Percentiles rank a stretch among this genome's conserved stretches.
These are phyloP conservation scores for Enteromius viviparus DNA, from an alignment of 2,797 vertebrate genomes.

Conservation along the genomic window DNA sequence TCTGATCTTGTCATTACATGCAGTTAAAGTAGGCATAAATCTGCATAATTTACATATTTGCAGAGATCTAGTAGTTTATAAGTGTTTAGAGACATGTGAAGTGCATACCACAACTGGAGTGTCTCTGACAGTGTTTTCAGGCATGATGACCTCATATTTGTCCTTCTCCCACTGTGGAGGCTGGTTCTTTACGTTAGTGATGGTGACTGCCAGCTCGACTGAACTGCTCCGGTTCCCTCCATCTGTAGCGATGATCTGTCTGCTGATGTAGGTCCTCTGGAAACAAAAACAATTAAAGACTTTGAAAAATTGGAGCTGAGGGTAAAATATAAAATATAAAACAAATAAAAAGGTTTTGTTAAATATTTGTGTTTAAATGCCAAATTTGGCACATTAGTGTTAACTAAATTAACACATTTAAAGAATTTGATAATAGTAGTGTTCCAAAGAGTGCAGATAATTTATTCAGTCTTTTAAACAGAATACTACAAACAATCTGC, in stretches of 20 bases:
- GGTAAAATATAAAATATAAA: too few relatives aligned
- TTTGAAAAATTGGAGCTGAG: too few relatives aligned
- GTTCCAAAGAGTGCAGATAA: neutral
- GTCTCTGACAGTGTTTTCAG: slow-evolving; percentile 83
- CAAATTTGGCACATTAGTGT: neutral
- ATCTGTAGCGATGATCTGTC: slow-evolving; percentile 83
- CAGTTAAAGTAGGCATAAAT: neutral
- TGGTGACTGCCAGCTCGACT: slow-evolving; percentile 82
- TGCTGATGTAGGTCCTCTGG: slow-evolving; percentile 84
- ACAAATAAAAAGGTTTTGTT: neutral
- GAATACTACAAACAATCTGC: neutral
- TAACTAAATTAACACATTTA: neutral
- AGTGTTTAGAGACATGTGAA: neutral
- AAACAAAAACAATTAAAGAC: neutral
- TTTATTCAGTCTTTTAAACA: neutral
- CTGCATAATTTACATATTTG: neutral
- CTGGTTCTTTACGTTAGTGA: slow-evolving; percentile 86
- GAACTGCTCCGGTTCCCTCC: slow-evolving; percentile 85
- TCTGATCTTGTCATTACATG: neutral
- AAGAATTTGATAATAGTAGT: neutral
- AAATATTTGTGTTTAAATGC: neutral
- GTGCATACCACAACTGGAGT: slow-evolving; percentile 77
- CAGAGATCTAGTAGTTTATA: neutral
- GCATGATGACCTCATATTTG: slow-evolving; percentile 82
- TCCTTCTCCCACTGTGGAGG: slow-evolving; percentile 88